Evolutionary conservation across 2,113 vertebrate genomes (phyloP), one percentile per base, ranked within the genome.

Genomic region (Podilymbus podiceps): DNA sequence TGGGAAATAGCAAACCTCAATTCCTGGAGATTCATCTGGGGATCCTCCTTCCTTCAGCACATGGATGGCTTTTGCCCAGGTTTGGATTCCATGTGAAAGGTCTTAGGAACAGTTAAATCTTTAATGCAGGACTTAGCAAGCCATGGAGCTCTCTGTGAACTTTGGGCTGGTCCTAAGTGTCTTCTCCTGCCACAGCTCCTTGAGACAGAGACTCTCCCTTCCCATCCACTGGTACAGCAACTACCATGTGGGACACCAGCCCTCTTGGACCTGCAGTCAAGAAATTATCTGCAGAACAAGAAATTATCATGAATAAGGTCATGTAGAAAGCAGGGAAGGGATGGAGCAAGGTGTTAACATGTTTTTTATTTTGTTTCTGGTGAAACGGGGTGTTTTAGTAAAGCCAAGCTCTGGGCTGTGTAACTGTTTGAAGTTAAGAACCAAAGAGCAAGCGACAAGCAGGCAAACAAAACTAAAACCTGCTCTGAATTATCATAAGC

Each of bases 401-500:
- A 50, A 76, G 81, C 91, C 71, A 42, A 15, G 55, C 33, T 88
- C 47, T 15, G 55, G 52, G 63, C 90, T 77, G 44, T 21, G 49
- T 19, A 35, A 64, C 21, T 8, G 20, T 88, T 59, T 58, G 85
- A 86, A 53, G 50, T 31, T 56, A 46, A 55, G 82, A 92, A 58
- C 52, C 12, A 9, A 88, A 85, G 64, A 87, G 50, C 52, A n/a
- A 69, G 40, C 2, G 7, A 15, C 38, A 68, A 42, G 59, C 82
- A 64, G 56, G 60, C 42, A 84, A 78, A 69, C 21, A 64, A 67
- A 86, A 49, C 2, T 0, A 81, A 84, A 60, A 77, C 56, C 86
- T 90, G 82, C 93, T 89, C 93, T 15, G 44, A 90, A 85, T 94
- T 91, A 89, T 76, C 95, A 68, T 63, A 31, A 81, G 64, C 35